phyloP scores from a whole-genome alignment of 2,888 invertebrate genomes.

The Orthonevra nobilis region DNA sequence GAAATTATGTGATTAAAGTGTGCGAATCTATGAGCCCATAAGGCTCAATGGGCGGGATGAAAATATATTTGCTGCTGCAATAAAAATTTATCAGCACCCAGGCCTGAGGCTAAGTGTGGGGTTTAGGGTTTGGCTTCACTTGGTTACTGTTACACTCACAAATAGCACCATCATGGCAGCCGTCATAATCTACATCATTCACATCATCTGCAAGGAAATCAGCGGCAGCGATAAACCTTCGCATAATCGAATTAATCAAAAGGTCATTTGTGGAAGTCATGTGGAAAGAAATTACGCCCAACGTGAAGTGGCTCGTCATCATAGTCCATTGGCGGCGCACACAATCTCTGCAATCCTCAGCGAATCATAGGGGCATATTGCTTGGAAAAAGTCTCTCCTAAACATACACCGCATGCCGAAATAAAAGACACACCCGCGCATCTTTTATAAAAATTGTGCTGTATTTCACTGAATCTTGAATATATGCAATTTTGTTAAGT shows the following conservation, averaged over 20 bases:
- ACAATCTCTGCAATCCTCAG: too few species aligned
- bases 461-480: too few species aligned
- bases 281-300: constrained; percentile 30
- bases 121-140: neutral
- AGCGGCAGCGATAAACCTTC: constrained; percentile 39
- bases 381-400: too few species aligned
- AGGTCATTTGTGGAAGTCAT: constrained; percentile 50
- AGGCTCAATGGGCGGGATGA: neutral
- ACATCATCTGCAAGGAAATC: constrained; percentile 38
- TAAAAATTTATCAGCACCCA: constrained; percentile 44
- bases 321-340: neutral
- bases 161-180: constrained; percentile 40
- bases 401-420: too few species aligned
- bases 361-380: too few species aligned
- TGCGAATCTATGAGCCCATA: constrained; percentile 16
- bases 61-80: constrained; percentile 61
- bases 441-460: too few species aligned
- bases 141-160: constrained; percentile 22
- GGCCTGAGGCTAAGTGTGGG: neutral
- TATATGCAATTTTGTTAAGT: too few species aligned
- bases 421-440: too few species aligned
- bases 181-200: constrained; percentile 43
- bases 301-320: constrained; percentile 16
- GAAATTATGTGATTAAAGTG: constrained; percentile 33
- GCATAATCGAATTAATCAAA: constrained; percentile 54